Conservation (phyloP, 2,113 vertebrate genomes). For the Anthoscopus minutus region DNA sequence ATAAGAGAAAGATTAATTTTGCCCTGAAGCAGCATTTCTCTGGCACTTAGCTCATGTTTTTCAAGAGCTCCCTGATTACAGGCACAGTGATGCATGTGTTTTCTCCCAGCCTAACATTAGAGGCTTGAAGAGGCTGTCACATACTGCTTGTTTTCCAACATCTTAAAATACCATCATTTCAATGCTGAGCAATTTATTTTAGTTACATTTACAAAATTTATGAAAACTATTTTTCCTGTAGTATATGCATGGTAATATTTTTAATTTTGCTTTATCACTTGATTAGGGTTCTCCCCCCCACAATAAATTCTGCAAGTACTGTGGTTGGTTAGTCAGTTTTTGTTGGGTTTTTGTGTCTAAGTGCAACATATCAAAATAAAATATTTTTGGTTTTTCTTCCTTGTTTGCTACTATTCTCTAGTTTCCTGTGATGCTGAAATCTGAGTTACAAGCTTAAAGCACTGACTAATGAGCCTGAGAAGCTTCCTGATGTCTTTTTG, state of each 20-base stretch:
- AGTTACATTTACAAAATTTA: not conserved
- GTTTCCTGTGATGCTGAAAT: not conserved
- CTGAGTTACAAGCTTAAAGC: not conserved
- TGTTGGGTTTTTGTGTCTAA: not conserved
- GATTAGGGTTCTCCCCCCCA: rapidly evolving
- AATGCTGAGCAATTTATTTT: not conserved
- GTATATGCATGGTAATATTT: not conserved
- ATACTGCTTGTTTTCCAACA: not conserved
- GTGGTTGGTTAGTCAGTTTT: not conserved
- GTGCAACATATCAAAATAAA: not conserved
- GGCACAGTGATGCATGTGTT: not conserved
- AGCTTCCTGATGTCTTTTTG: not conserved
- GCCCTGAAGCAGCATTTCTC: not conserved
- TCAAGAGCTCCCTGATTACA: not conserved
- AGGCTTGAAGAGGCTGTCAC: not conserved
- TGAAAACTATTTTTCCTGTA: not conserved
- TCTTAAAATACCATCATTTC: not conserved
- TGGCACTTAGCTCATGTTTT: not conserved
- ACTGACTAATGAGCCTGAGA: not conserved
- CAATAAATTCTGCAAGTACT: not conserved
- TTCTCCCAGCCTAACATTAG: not conserved
- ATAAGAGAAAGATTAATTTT: conserved; percentile 8
- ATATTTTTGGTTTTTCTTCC: not conserved
- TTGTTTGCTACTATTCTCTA: not conserved
- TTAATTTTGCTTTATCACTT: not conserved